phyloP scores from a whole-genome alignment of 2,888 invertebrate genomes.

The Microchrysa polita region DNA sequence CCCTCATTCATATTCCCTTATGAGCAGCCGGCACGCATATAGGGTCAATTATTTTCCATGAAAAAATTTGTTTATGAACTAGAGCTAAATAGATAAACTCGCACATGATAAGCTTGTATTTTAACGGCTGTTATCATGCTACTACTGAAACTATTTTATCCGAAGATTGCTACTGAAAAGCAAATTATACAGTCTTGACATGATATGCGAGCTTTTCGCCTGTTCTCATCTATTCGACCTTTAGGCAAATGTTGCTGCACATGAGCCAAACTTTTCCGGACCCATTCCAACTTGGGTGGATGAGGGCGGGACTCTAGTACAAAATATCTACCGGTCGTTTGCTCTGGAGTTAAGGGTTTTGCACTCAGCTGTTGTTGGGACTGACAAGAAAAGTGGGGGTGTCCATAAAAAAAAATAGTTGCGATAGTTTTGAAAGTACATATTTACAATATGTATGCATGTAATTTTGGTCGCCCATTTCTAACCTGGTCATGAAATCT shows the following conservation, averaged over 20 bases:
- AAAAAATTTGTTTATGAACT: too few species aligned
- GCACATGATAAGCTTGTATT: not conserved
- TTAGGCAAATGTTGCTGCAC: constrained; percentile 18
- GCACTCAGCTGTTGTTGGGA: too few species aligned
- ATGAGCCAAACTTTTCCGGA: not conserved
- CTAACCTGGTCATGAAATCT: too few species aligned
- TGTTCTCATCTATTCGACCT: constrained; percentile 30
- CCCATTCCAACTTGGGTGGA: not conserved
- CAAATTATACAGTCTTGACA: not conserved
- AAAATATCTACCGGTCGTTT: not conserved
- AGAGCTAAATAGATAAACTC: not conserved
- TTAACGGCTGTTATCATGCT: not conserved
- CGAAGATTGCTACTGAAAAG: not conserved
- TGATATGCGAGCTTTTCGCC: constrained; percentile 22
- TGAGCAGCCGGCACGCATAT: too few species aligned
- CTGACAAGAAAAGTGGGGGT: too few species aligned
- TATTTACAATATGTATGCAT: too few species aligned
- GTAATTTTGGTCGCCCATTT: too few species aligned
- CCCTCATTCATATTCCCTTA: too few species aligned
- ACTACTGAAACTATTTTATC: not conserved
- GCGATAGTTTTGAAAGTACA: too few species aligned
- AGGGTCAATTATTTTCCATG: too few species aligned
- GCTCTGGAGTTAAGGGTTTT: too few species aligned
- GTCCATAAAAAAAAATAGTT: too few species aligned
- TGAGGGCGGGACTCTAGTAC: not conserved